Base-by-base conservation (phyloP, 2,888 invertebrate genomes). In the Ditula angustiorana region DNA sequence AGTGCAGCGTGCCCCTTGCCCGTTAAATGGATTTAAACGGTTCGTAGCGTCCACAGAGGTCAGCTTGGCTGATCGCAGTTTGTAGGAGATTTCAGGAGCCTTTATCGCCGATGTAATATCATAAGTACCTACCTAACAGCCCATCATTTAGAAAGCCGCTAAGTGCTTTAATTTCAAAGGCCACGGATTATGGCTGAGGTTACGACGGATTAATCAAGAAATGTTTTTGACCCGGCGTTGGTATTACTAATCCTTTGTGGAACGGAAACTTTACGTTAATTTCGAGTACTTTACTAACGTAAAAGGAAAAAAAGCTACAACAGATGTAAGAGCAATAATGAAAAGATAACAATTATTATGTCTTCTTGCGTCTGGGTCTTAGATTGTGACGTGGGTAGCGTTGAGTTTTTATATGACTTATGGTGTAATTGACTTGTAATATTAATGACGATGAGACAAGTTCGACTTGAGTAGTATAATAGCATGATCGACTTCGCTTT, bases 141-240 rank as follows among this genome's bases (percentile, higher is more conserved):
- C 61, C 66, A 60, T 63, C 49, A 44, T 67, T 67, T 50, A 59
- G 55, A 56, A 64, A 67, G 65, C 69, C 65, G 58, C 69, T 69
- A 67, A 69, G 69, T 67, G 69, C 67, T 61, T 64, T 69, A 64
- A 64, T 61, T 67, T 61, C 58, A 58, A 64, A 64, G 52, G 58
- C 62, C 55, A 52, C 19, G 53, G 61, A 63, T 67, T 67, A 67
- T 35, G 55, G 28, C 58, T 53, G 68, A 60, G 67, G 67, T 64
- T 53, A 67, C 55, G 13, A 23, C 13, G 56, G 67, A 69, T 69
- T 69, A 67, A 69, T 63, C 57, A 59, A 58, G 68, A 35, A 61
- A 58, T 65, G 69, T 62, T 65, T 68, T 59, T 63, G 58, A 26
- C 55, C 58, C 46, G 30, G 13, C 26, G 21, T 19, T 41, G 37